Percentiles rank a stretch among this genome's conserved stretches.
Conservation (phyloP, 2,113 vertebrate species). For the Pterophyllum scalare region DNA sequence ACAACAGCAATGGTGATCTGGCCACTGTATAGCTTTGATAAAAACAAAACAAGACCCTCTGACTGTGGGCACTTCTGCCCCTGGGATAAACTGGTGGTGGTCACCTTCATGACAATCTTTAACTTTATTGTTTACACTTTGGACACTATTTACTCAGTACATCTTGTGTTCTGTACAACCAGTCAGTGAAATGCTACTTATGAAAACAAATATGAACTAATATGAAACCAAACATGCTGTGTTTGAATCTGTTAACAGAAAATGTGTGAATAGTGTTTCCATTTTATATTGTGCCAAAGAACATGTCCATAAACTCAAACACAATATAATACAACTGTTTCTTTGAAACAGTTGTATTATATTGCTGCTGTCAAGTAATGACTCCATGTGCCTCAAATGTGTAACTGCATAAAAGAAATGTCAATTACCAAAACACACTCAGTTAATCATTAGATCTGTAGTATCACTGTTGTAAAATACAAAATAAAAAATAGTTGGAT, state of each 20-base stretch:
- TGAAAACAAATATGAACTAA: background rate
- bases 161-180: slow-evolving; percentile 78
- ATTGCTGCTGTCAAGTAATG: background rate
- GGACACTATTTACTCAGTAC: slow-evolving; percentile 83
- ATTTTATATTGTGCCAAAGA: background rate
- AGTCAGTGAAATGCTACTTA: slow-evolving; percentile 20
- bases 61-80: fast-evolving
- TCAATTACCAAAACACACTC: background rate
- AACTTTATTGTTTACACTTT: slow-evolving; percentile 85
- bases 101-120: slow-evolving; percentile 85
- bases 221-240: background rate
- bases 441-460: slow-evolving; percentile 58
- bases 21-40: slow-evolving; percentile 83
- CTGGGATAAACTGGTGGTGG: slow-evolving; percentile 80
- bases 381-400: background rate
- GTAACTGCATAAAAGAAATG: background rate
- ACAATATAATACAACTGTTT: background rate
- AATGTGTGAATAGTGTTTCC: background rate
- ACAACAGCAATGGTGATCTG: slow-evolving; percentile 83
- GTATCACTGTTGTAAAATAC: slow-evolving; percentile 26
- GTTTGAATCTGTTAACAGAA: background rate
- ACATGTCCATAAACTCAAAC: background rate
- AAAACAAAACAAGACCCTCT: fast-evolving
- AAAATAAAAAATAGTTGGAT: background rate
- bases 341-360: background rate